These are phyloP conservation scores for Chionodraco myersi DNA, from an alignment of 2,113 vertebrate species.

Conservation along the genomic window DNA sequence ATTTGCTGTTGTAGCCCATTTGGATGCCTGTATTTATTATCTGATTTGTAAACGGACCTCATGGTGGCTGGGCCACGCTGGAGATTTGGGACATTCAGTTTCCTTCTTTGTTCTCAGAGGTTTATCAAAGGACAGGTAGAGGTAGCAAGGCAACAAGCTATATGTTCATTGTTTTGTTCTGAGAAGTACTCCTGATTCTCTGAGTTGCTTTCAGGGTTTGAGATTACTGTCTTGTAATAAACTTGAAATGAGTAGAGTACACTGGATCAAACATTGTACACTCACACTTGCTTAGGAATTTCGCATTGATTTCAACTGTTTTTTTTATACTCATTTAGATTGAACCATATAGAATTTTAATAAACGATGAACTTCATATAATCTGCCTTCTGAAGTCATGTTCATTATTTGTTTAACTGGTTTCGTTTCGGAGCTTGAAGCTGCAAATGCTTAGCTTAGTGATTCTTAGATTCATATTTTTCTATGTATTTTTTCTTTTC, in stretches of 20 bases:
- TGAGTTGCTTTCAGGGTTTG: constrained; percentile 72
- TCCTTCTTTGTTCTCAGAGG: constrained; percentile 71
- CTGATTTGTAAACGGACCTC: constrained; percentile 77
- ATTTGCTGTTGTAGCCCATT: constrained; percentile 71
- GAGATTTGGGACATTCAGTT: constrained; percentile 69
- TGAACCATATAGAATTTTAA: constrained; percentile 74
- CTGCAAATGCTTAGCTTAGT: constrained; percentile 20
- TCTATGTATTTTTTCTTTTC: background rate
- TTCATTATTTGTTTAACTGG: constrained; percentile 47
- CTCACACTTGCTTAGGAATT: constrained; percentile 74
- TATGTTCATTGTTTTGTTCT: constrained; percentile 54
- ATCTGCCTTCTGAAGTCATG: constrained; percentile 71
- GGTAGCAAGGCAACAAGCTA: constrained; percentile 49
- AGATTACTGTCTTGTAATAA: constrained; percentile 77
- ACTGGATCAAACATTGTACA: constrained; percentile 79
- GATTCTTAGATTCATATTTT: constrained; percentile 47
- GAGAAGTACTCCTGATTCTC: constrained; percentile 61
- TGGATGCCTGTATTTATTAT: constrained; percentile 84
- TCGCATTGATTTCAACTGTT: constrained; percentile 66
- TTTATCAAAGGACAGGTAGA: constrained; percentile 73
- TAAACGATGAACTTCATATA: constrained; percentile 71
- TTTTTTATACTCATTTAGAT: constrained; percentile 67
- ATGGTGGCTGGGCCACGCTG: constrained; percentile 84
- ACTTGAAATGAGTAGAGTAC: constrained; percentile 83
- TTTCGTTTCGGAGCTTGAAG: constrained; percentile 25